Evolutionary conservation across 1,140 invertebrate species (phyloP).

Genomic region (Laupala kohalensis): DNA sequence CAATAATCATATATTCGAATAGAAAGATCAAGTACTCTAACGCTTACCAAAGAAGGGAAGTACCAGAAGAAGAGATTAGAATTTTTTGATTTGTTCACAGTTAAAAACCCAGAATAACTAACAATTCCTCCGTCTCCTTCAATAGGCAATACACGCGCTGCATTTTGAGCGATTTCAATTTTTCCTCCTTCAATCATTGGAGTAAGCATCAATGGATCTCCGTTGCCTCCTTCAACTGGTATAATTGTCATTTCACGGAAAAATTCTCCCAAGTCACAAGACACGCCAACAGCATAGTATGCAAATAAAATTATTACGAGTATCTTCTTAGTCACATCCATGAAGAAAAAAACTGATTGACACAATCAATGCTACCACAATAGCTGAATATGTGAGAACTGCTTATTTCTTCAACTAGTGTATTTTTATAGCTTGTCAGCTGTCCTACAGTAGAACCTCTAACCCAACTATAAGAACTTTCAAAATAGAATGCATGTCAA

Average conservation of each 20-base stretch:
- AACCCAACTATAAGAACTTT: too few relatives aligned
- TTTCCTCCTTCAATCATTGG: slow-evolving; percentile 28
- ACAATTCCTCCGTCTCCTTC: slow-evolving; percentile 1
- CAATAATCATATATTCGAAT: not conserved
- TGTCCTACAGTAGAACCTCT: too few relatives aligned
- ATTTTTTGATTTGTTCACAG: slow-evolving; percentile 58
- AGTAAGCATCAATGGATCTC: slow-evolving; percentile 19
- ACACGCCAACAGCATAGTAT: too few relatives aligned
- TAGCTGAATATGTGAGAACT: too few relatives aligned
- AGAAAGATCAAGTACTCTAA: not conserved
- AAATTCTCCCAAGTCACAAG: too few relatives aligned
- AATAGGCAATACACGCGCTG: not conserved
- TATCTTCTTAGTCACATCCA: too few relatives aligned
- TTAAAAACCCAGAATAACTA: slow-evolving; percentile 54
- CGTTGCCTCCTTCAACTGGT: not conserved
- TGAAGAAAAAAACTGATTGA: too few relatives aligned
- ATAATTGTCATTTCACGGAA: not conserved
- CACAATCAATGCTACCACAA: too few relatives aligned
- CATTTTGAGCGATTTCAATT: slow-evolving; percentile 12
- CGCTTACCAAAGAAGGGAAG: slow-evolving; percentile 50
- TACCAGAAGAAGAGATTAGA: slow-evolving; percentile 86
- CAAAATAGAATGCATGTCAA: too few relatives aligned
- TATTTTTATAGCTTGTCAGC: too few relatives aligned
- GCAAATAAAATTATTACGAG: too few relatives aligned
- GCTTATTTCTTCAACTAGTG: too few relatives aligned